phyloP scores from a whole-genome alignment of 2,113 vertebrate genomes.

The Leucosticte australis region DNA sequence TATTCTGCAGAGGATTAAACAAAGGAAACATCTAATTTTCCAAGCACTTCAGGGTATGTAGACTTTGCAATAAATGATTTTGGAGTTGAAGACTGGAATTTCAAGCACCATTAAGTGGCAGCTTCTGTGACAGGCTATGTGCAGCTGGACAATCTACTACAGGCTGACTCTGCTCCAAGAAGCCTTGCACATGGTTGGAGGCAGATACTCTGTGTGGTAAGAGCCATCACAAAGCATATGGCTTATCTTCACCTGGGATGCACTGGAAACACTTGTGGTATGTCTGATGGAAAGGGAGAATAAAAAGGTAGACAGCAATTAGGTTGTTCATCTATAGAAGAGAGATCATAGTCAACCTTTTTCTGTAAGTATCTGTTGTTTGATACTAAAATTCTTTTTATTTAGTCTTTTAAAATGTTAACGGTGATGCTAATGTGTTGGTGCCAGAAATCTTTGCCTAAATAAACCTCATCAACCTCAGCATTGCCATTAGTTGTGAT shows the following conservation, averaged over 20 bases:
- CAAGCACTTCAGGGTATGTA: not conserved
- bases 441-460: not conserved
- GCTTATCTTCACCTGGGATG: not conserved
- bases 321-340: not conserved
- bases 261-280: not conserved
- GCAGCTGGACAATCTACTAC: not conserved
- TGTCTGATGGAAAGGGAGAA: not conserved
- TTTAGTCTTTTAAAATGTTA: not conserved
- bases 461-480: slow-evolving; percentile 21
- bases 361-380: not conserved
- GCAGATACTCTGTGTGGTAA: not conserved
- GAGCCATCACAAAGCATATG: not conserved
- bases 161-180: not conserved
- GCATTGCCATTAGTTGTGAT: not conserved
- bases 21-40: not conserved
- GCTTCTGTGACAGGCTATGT: not conserved
- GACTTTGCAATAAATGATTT: not conserved
- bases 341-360: not conserved
- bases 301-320: not conserved
- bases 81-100: not conserved
- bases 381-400: not conserved
- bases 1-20: not conserved
- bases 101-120: not conserved
- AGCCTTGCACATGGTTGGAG: not conserved
- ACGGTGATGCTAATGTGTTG: not conserved